These are phyloP conservation scores for Spicauda simplicius DNA, from an alignment of 2,888 invertebrate genomes.

Conservation along the genomic window DNA sequence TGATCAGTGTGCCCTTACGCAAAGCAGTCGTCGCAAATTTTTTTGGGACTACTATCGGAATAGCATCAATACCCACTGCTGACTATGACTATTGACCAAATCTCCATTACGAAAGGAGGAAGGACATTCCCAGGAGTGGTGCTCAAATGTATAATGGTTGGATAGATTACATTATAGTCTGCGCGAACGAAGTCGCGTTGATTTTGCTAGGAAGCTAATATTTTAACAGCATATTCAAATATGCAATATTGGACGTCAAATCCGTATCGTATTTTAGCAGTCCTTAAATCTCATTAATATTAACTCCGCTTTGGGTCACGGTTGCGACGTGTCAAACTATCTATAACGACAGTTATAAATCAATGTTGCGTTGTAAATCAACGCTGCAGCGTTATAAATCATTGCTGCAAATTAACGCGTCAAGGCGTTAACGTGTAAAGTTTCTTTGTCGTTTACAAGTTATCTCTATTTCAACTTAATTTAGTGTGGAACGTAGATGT, in stretches of 20 bases:
- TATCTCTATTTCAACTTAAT: neutral
- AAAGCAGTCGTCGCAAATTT: too few relatives aligned
- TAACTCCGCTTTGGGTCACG: neutral
- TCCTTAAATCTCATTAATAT: neutral
- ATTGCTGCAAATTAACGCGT: neutral
- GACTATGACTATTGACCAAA: too few relatives aligned
- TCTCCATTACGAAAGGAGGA: too few relatives aligned
- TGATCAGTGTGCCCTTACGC: too few relatives aligned
- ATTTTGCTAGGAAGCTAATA: too few relatives aligned
- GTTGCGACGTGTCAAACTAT: conserved; percentile 6
- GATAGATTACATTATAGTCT: too few relatives aligned
- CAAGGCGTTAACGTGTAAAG: neutral
- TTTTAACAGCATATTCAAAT: too few relatives aligned
- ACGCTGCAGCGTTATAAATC: neutral
- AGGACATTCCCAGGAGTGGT: too few relatives aligned
- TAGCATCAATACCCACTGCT: too few relatives aligned
- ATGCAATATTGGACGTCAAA: neutral
- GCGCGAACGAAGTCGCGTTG: too few relatives aligned
- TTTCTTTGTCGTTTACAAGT: neutral
- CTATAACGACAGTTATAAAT: conserved; percentile 9
- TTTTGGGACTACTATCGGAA: too few relatives aligned
- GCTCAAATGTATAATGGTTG: too few relatives aligned
- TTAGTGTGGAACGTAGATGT: neutral
- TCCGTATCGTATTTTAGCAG: neutral
- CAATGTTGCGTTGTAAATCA: neutral